Percentiles rank a stretch among this genome's conserved stretches.
Conservation (phyloP, 2,888 invertebrate species). For the Dendrolimus pini region DNA sequence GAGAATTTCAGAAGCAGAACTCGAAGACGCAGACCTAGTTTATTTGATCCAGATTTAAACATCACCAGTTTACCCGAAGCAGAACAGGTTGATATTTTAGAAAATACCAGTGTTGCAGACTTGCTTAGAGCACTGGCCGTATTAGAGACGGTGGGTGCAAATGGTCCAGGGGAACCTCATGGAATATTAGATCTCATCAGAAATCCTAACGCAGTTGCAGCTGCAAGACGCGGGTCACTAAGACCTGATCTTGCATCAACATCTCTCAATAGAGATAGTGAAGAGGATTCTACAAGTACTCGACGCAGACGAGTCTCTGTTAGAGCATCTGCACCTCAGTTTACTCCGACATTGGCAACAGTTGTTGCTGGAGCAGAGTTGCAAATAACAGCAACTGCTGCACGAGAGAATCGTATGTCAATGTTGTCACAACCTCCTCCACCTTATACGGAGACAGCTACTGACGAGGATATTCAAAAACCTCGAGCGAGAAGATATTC, state of each 20-base stretch:
- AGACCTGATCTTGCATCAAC: constrained; percentile 49
- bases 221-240: constrained; percentile 50
- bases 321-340: constrained; percentile 57
- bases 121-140: constrained; percentile 85
- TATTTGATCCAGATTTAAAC: constrained; percentile 65
- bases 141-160: constrained; percentile 62
- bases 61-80: constrained; percentile 51
- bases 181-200: constrained; percentile 43
- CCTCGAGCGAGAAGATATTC: constrained; percentile 58
- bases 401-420: constrained; percentile 62
- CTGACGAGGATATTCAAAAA: constrained; percentile 37
- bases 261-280: constrained; percentile 31
- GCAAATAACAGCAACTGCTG: constrained; percentile 58
- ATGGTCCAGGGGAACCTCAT: constrained; percentile 24
- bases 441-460: constrained; percentile 49
- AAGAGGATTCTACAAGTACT: constrained; percentile 46
- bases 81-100: constrained; percentile 80
- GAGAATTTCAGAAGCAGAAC: constrained; percentile 57
- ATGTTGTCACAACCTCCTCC: constrained; percentile 67
- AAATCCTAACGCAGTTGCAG: constrained; percentile 25
- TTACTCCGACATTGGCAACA: constrained; percentile 64
- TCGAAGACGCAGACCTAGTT: constrained; percentile 56
- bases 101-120: constrained; percentile 90
- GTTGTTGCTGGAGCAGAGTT: constrained; percentile 65
- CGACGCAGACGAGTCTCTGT: constrained; percentile 60